A percentile compares a stretch with the other conserved stretches of the same genome.
Evolutionary conservation across 2,113 vertebrate genomes (phyloP).

Genomic region (Rallus limicola): DNA sequence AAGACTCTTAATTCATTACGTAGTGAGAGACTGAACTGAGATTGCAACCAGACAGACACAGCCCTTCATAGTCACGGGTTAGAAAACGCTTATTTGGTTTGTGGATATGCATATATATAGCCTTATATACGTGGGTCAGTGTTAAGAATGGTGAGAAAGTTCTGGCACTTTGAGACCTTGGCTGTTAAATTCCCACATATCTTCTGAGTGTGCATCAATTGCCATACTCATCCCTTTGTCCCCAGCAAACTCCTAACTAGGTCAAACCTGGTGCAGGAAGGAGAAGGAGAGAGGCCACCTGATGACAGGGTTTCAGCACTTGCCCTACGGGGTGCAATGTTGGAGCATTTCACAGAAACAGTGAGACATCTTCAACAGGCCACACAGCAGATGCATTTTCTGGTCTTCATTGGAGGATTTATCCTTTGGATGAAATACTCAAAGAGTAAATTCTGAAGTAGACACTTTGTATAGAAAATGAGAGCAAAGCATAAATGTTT

Average conservation of each 20-base stretch:
- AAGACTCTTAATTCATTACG: constrained; percentile 48
- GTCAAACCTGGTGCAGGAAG: neutral
- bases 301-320: neutral
- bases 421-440: neutral
- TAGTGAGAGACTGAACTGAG: constrained; percentile 17
- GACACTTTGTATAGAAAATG: neutral
- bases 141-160: neutral
- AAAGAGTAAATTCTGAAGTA: neutral
- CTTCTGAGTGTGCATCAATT: neutral
- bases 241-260: neutral
- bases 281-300: neutral
- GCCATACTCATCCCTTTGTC: neutral
- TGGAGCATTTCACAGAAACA: neutral
- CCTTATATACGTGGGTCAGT: neutral
- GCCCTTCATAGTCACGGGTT: neutral
- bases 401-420: neutral
- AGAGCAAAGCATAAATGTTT: neutral
- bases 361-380: neutral
- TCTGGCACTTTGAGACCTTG: neutral
- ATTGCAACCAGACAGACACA: constrained; percentile 23
- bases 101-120: neutral
- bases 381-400: accelerated
- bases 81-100: neutral
- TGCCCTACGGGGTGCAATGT: neutral
- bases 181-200: neutral